Evolutionary conservation across 1,140 invertebrate species (phyloP).

Genomic region (Archivesica marissinica): DNA sequence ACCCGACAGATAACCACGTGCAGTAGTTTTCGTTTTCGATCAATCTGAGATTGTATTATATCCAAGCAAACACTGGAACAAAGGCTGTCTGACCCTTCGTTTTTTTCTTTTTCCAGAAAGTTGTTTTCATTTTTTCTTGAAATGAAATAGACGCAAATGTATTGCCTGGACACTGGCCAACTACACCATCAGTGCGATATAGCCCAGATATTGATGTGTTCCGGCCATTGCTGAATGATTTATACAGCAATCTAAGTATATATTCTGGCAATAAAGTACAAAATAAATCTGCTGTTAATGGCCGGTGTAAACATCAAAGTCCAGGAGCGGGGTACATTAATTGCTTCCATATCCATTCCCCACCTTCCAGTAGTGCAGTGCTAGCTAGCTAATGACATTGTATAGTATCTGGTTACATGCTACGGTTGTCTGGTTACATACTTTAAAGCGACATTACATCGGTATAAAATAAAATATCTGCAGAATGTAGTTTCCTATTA

Average conservation of each 20-base stretch:
- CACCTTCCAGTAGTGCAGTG: not conserved
- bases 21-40: not conserved
- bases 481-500: no score
- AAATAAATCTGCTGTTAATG: not conserved
- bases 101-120: not conserved
- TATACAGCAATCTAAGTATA: not conserved
- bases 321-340: not conserved
- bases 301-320: not conserved
- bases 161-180: not conserved
- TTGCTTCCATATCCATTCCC: no score
- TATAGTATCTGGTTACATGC: not conserved
- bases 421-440: not conserved
- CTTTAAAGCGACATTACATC: no score
- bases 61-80: slow-evolving; percentile 11
- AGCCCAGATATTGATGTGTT: not conserved
- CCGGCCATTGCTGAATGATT: slow-evolving; percentile 7
- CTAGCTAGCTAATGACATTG: not conserved
- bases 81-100: not conserved
- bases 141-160: slow-evolving; percentile 6
- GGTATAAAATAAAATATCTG: no score
- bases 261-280: slow-evolving; percentile 19
- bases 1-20: not conserved
- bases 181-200: not conserved
- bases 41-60: not conserved
- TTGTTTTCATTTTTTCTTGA: not conserved